Evolutionary conservation across 2,113 vertebrate genomes (phyloP).

Genomic region (Odontesthes bonariensis): DNA sequence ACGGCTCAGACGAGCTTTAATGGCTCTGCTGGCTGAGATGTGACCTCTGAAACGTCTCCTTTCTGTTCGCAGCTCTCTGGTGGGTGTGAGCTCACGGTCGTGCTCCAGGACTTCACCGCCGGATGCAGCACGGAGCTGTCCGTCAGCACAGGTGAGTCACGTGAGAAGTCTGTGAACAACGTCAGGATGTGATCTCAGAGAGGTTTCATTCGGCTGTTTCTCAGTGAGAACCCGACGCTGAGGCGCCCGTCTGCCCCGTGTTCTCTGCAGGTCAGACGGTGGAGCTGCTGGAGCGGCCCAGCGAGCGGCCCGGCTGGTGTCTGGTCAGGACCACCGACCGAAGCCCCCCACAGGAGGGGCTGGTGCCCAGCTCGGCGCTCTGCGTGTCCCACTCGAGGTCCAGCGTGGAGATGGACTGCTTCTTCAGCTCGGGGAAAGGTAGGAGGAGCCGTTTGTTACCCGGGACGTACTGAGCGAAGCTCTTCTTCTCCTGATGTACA

Average conservation of each 20-base stretch:
- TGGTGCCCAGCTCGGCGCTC: constrained; percentile 93
- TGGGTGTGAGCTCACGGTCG: constrained; percentile 95
- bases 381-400: constrained; percentile 96
- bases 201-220: too few relatives aligned
- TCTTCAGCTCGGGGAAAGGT: constrained; percentile 97
- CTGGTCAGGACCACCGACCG: constrained; percentile 91
- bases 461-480: too few relatives aligned
- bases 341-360: constrained; percentile 85
- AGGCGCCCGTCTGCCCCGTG: too few relatives aligned
- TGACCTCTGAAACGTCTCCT: not conserved
- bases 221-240: too few relatives aligned
- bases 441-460: constrained; percentile 56
- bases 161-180: too few relatives aligned
- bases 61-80: constrained; percentile 88
- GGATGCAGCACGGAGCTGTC: constrained; percentile 82
- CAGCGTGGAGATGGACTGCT: constrained; percentile 99
- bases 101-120: constrained; percentile 94
- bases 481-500: too few relatives aligned
- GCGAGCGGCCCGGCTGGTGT: constrained; percentile 93
- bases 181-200: too few relatives aligned
- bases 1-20: too few relatives aligned
- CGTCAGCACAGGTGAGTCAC: constrained; percentile 75
- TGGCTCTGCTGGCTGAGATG: not conserved
- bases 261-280: constrained; percentile 88
- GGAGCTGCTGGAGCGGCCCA: constrained; percentile 93